Evolutionary conservation across 2,113 vertebrate genomes (phyloP), one percentile per base, ranked within the genome.

Genomic region (Neogale vison): DNA sequence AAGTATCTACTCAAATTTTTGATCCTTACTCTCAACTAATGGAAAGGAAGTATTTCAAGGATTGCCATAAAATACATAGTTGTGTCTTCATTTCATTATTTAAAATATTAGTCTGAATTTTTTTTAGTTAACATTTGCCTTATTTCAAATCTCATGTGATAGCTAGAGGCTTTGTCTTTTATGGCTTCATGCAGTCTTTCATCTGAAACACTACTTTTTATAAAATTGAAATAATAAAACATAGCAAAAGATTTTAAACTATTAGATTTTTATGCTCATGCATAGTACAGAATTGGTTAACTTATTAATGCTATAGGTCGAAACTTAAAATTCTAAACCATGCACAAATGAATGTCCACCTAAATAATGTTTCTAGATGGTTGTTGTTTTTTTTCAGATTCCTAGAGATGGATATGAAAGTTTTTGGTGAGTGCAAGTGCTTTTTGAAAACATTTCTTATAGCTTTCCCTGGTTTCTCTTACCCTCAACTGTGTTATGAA

Each of bases 61-160:
- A 90, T 94, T 79, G n/a, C 50, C 23, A 26, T 34, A 80, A 82
- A 84, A 87, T 74, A 14, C 10, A 29, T 36, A 61, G 34, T 36
- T 88, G 14, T 84, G 52, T 92, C 18, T 8, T 90, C 36, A 39
- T 82, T 93, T 95, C 24, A 45, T 86, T 93, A 93, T 83, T 92
- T 92, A 74, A 96, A 85, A 84, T 59, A 88, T 57, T 84, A 83
- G 29, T 52, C 50, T 81, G 67, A 77, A 65, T 24, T 50, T 31
- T 88, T 93, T 83, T 67, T 36, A 87, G 39, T 80, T 80, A 47
- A 45, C 45, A 15, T 74, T 82, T 72, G 9, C 2, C 1, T 97
- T 72, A 94, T 82, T 74, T 96, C 39, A 79, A 5, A 67, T 61
- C 69, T 76, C 17, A 15, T 59, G 4, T 93, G 45, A 72, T n/a